Evolutionary conservation across 2,113 vertebrate species (phyloP).

Genomic region (Epinephelus lanceolatus): DNA sequence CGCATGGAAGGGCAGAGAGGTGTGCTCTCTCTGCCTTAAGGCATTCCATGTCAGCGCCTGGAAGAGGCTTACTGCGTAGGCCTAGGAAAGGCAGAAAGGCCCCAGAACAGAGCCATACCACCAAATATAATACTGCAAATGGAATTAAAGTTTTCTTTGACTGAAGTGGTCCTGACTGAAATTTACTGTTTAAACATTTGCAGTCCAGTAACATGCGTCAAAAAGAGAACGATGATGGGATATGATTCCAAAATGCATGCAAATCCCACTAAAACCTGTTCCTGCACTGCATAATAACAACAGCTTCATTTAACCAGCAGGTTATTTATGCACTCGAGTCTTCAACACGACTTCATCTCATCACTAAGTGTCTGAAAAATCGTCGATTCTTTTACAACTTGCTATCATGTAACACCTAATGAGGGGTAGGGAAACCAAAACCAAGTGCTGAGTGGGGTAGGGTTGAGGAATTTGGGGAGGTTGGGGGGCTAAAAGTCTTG

Average conservation of each 20-base stretch:
- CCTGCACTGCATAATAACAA: slow-evolving; percentile 17
- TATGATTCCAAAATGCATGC: not conserved
- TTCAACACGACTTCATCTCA: slow-evolving; percentile 19
- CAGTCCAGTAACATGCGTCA: not conserved
- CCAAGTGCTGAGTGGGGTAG: not conserved
- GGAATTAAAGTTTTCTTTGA: not conserved
- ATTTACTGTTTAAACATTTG: not conserved
- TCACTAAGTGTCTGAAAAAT: slow-evolving; percentile 12
- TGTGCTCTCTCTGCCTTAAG: no score
- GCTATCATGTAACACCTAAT: slow-evolving; percentile 20
- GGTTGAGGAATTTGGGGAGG: no score
- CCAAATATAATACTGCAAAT: no score
- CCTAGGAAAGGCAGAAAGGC: no score
- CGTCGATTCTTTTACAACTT: slow-evolving; percentile 11
- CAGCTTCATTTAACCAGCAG: not conserved
- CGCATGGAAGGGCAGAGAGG: no score
- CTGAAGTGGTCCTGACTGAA: no score
- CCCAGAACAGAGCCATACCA: no score
- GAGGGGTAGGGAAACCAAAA: not conserved
- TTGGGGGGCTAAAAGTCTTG: no score
- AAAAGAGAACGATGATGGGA: not conserved
- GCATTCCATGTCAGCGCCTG: no score
- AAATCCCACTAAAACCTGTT: slow-evolving; percentile 7
- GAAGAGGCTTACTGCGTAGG: no score
- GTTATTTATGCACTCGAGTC: not conserved